Evolutionary conservation across 2,888 invertebrate genomes (phyloP).

Genomic region (Rhyacophila evoluta): DNA sequence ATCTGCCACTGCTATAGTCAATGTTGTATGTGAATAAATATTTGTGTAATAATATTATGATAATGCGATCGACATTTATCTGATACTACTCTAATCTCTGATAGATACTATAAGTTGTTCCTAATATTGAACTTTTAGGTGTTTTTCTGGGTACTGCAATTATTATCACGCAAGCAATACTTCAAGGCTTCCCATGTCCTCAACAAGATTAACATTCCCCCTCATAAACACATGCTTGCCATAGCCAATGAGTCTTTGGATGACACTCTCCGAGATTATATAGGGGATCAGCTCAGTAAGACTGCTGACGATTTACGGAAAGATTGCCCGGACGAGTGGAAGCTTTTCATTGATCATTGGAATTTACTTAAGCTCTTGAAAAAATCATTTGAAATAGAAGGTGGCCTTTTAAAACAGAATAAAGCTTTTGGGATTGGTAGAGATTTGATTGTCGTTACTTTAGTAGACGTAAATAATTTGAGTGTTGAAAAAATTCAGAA

Average conservation of each 20-base stretch:
- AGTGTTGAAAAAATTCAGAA: conserved; percentile 66
- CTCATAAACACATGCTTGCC: conserved; percentile 69
- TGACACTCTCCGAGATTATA: conserved; percentile 73
- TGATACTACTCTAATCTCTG: no score
- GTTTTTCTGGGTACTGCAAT: conserved; percentile 73
- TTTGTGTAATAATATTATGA: no score
- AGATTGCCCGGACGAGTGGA: conserved; percentile 62
- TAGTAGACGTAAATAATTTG: conserved; percentile 67
- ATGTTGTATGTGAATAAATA: no score
- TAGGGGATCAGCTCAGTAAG: conserved; percentile 75
- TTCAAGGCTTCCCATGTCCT: conserved; percentile 75
- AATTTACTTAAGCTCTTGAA: conserved; percentile 64
- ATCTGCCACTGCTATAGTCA: no score
- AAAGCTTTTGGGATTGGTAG: conserved; percentile 66
- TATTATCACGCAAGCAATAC: conserved; percentile 73
- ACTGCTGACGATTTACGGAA: conserved; percentile 63
- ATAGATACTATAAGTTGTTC: no score
- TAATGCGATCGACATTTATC: no score
- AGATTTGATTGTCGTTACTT: conserved; percentile 65
- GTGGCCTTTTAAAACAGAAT: conserved; percentile 65
- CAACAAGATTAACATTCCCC: conserved; percentile 72
- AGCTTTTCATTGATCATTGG: conserved; percentile 63
- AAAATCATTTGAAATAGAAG: conserved; percentile 67
- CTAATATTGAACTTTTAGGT: conserved; percentile 63
- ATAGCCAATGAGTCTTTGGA: conserved; percentile 72